These are phyloP conservation scores for Syrrhaptes paradoxus DNA, from an alignment of 2,113 vertebrate genomes.

Conservation along the genomic window DNA sequence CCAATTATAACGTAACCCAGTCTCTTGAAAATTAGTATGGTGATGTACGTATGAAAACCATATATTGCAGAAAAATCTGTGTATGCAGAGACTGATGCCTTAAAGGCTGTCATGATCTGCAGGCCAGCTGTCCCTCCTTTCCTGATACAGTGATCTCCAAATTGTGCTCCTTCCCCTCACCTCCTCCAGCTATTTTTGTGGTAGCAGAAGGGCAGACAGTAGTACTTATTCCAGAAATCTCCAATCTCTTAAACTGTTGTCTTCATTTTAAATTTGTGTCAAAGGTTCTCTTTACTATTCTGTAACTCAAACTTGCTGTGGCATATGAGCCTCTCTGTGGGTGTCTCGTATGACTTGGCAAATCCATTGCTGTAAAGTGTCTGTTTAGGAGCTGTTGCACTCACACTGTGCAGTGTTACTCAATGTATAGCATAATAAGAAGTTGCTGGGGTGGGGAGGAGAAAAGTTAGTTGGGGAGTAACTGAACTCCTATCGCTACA, in stretches of 20 bases:
- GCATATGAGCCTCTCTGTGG: neutral
- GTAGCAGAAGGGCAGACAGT: neutral
- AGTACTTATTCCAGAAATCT: neutral
- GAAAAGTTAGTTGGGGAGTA: neutral
- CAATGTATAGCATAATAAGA: neutral
- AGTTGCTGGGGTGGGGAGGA: neutral
- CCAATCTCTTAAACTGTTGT: neutral
- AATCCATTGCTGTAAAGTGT: neutral
- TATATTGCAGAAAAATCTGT: neutral
- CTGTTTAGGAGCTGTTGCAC: neutral
- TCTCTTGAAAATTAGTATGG: neutral
- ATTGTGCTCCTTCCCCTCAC: neutral
- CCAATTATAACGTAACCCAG: neutral
- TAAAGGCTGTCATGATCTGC: neutral
- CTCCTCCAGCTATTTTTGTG: neutral
- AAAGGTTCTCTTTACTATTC: neutral
- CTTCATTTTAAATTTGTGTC: neutral
- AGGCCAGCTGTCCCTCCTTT: neutral
- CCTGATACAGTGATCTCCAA: neutral
- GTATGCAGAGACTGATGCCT: neutral
- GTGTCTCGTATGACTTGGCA: neutral
- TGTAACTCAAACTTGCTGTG: neutral
- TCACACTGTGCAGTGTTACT: neutral
- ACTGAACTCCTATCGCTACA: neutral
- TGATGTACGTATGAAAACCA: accelerated